Percentiles rank a stretch among this genome's conserved stretches.
These are phyloP conservation scores for Rhea americana DNA, from an alignment of 2,113 vertebrate species.

Conservation along the genomic window DNA sequence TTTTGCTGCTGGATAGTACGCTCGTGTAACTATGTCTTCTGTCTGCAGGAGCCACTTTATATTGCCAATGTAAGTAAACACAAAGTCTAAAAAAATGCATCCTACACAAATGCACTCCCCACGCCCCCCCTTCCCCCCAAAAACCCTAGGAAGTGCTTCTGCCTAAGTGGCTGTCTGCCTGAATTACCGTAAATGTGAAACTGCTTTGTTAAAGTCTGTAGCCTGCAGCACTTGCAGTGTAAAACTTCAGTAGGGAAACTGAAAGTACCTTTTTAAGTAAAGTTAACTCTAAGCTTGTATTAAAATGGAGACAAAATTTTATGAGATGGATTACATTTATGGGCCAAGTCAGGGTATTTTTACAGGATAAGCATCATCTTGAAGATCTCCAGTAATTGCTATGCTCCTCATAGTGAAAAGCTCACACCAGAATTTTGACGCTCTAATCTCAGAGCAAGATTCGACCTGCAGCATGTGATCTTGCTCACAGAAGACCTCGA, in stretches of 20 bases:
- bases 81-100: neutral
- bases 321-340: neutral
- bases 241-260: neutral
- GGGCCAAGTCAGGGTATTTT: accelerated
- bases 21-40: neutral
- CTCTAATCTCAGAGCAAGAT: neutral
- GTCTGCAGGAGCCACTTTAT: neutral
- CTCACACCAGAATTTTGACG: neutral
- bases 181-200: neutral
- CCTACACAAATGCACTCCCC: neutral
- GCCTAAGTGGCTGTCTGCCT: neutral
- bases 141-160: neutral
- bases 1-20: accelerated
- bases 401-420: neutral
- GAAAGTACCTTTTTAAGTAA: neutral
- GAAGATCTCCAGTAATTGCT: neutral
- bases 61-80: neutral
- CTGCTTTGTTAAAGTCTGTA: neutral
- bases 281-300: neutral
- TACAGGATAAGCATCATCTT: neutral
- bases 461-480: neutral
- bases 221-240: neutral
- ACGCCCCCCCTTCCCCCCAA: too few relatives aligned
- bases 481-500: neutral
- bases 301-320: neutral